Conservation (phyloP, 2,113 vertebrate genomes). For the Calypte anna region DNA sequence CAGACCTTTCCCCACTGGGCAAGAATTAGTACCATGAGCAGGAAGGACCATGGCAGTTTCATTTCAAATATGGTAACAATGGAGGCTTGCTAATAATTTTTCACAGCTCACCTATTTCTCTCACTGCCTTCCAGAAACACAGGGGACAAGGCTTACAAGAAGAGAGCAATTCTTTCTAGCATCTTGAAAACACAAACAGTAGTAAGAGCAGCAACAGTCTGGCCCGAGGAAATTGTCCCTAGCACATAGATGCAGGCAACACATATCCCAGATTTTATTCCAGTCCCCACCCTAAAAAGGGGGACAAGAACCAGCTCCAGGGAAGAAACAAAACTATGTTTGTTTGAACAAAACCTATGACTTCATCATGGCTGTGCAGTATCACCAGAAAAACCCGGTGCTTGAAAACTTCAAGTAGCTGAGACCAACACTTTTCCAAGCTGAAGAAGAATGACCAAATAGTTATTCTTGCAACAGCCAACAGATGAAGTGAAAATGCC, state of each 20-base stretch:
- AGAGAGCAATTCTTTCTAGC: not conserved
- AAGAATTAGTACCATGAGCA: not conserved
- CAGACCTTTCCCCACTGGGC: not conserved
- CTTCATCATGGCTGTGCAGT: not conserved
- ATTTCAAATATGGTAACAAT: not conserved
- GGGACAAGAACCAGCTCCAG: not conserved
- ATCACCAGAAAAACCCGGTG: not conserved
- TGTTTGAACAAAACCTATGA: not conserved
- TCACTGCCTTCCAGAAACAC: not conserved
- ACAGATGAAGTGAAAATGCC: not conserved
- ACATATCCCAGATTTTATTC: not conserved
- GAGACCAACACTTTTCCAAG: not conserved
- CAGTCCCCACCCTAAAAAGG: not conserved
- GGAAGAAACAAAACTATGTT: not conserved
- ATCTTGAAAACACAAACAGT: not conserved
- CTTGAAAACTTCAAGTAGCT: not conserved
- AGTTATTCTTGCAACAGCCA: not conserved
- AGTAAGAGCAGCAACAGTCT: not conserved
- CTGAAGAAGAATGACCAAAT: not conserved
- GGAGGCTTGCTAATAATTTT: not conserved
- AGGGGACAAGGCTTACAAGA: not conserved
- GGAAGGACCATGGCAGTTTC: not conserved
- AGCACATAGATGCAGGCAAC: not conserved
- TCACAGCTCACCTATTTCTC: not conserved
- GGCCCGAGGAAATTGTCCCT: not conserved